These are phyloP conservation scores for Coregonus sp. DNA, from an alignment of 2,797 vertebrate genomes.

Conservation along the genomic window DNA sequence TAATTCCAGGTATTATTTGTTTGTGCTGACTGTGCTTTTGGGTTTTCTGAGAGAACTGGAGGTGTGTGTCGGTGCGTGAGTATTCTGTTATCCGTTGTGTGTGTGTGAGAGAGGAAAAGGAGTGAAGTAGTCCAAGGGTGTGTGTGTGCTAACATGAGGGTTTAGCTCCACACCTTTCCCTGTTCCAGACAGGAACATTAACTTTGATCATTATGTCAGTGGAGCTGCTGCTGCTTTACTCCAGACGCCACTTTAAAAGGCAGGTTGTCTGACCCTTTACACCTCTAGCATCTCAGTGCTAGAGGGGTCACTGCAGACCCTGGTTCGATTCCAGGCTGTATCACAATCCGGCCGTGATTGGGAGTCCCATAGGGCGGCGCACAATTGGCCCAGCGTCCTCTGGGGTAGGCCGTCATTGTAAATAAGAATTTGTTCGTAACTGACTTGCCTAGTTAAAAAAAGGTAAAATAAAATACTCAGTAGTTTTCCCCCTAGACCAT, in stretches of 20 bases:
- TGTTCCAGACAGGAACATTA: not conserved
- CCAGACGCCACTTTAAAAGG: not conserved
- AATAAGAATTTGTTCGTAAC: too few species aligned
- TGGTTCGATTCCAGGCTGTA: too few species aligned
- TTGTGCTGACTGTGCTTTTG: too few species aligned
- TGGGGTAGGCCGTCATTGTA: too few species aligned
- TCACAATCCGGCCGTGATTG: too few species aligned
- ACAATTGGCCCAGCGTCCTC: too few species aligned
- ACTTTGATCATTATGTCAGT: not conserved
- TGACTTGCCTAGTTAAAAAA: too few species aligned
- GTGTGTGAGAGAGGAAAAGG: not conserved
- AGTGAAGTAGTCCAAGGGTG: constrained; percentile 3
- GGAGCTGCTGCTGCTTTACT: not conserved
- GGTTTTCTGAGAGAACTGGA: not conserved
- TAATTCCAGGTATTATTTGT: too few species aligned
- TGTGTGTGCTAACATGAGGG: not conserved
- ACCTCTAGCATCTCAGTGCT: not conserved
- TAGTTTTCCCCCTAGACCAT: not conserved
- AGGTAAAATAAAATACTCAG: not conserved
- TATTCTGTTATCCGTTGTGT: not conserved
- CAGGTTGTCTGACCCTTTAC: not conserved
- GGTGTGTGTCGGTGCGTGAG: constrained; percentile 5
- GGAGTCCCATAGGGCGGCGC: too few species aligned
- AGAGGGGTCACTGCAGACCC: too few species aligned
- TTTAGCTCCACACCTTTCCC: not conserved